These are phyloP conservation scores for Pegea sp. DNA, from an alignment of 23 tunicate species.

Conservation along the genomic window DNA sequence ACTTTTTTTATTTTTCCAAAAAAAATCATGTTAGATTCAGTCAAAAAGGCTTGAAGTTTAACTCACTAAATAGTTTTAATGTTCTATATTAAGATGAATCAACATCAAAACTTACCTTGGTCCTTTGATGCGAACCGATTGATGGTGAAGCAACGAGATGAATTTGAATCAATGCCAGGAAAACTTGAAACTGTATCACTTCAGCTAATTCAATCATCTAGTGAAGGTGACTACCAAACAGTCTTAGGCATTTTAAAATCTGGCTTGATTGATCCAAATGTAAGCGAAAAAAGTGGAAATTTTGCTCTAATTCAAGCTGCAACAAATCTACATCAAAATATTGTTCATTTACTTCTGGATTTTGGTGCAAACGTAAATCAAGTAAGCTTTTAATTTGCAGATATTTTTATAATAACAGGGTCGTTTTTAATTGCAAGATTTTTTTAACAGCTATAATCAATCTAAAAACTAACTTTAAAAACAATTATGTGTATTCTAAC, in stretches of 20 bases:
- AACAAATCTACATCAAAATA: conserved; percentile 34
- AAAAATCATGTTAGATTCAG: too few species aligned
- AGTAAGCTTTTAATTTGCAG: conserved; percentile 14
- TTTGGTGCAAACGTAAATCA: conserved; percentile 82
- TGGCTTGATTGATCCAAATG: conserved; percentile 58
- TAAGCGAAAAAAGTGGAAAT: conserved; percentile 37
- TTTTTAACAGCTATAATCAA: neutral
- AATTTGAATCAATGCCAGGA: conserved; percentile 21
- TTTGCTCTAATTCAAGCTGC: conserved; percentile 55
- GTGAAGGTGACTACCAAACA: conserved; percentile 22
- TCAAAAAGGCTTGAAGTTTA: too few species aligned
- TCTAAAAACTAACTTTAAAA: too few species aligned
- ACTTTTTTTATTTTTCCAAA: too few species aligned
- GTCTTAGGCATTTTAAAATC: conserved; percentile 57
- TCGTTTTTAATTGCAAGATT: too few species aligned
- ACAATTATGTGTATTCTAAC: too few species aligned
- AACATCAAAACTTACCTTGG: too few species aligned
- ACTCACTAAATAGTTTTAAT: too few species aligned
- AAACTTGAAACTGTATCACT: conserved; percentile 27
- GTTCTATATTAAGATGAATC: too few species aligned
- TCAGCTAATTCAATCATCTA: conserved; percentile 17
- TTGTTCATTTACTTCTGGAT: conserved; percentile 72
- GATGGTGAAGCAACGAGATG: neutral
- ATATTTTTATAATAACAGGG: too few species aligned
- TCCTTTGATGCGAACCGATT: conserved; percentile 7